phyloP scores from a whole-genome alignment of 1,140 invertebrate species.

The Andricus grossulariae region DNA sequence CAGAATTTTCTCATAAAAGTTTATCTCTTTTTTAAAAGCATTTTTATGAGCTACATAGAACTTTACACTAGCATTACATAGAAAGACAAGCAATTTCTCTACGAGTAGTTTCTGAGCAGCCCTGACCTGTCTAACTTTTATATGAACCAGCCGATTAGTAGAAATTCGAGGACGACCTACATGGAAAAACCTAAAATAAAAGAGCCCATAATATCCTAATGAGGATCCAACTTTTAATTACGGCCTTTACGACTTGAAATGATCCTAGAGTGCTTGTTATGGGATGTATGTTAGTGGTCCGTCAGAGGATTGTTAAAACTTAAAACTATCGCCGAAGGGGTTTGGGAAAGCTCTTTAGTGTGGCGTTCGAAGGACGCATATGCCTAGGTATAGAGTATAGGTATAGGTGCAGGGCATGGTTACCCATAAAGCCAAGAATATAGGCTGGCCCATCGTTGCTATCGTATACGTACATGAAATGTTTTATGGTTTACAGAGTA shows the following conservation, averaged over 20 bases:
- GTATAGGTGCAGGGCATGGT: slow-evolving; percentile 38
- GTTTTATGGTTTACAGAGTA: slow-evolving; percentile 60
- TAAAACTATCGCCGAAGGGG: slow-evolving; percentile 6
- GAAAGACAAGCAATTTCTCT: too few species aligned
- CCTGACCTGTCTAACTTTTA: too few species aligned
- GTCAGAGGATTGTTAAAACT: slow-evolving; percentile 9
- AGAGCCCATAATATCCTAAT: too few species aligned
- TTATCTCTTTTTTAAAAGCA: too few species aligned
- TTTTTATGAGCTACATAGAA: too few species aligned
- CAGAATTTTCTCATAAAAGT: too few species aligned
- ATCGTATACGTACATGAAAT: slow-evolving; percentile 45
- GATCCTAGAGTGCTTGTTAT: background rate
- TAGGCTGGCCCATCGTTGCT: slow-evolving; percentile 37
- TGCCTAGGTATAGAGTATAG: slow-evolving; percentile 1
- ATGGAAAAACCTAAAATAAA: too few species aligned
- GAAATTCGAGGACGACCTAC: too few species aligned
- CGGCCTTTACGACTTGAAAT: background rate
- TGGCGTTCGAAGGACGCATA: slow-evolving; percentile 43
- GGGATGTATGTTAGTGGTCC: slow-evolving; percentile 17
- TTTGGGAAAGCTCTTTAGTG: slow-evolving; percentile 20
- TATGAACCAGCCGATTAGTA: too few species aligned
- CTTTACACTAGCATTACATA: too few species aligned
- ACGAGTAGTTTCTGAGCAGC: too few species aligned
- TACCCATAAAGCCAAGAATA: slow-evolving; percentile 25
- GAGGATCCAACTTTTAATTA: background rate